These are phyloP conservation scores for Thalpophila matura DNA, from an alignment of 2,888 invertebrate genomes.

Conservation along the genomic window DNA sequence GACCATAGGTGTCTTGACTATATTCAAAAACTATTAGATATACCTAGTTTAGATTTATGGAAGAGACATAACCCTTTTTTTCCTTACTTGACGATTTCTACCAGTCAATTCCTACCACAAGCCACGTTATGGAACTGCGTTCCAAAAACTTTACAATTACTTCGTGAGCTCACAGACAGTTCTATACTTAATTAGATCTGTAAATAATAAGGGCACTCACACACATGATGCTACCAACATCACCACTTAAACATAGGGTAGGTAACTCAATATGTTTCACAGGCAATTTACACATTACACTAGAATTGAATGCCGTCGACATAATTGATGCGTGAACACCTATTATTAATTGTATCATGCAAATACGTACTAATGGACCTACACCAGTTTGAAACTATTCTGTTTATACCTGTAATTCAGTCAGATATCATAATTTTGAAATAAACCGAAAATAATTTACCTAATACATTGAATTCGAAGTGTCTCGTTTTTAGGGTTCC, in stretches of 20 bases:
- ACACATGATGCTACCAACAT: slow-evolving; percentile 8
- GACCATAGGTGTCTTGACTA: neutral
- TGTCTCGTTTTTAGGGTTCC: too few relatives aligned
- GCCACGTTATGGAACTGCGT: too few relatives aligned
- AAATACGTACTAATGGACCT: slow-evolving; percentile 16
- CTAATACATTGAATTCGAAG: too few relatives aligned
- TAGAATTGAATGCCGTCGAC: slow-evolving; percentile 14
- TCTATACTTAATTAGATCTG: too few relatives aligned
- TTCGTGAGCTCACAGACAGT: too few relatives aligned
- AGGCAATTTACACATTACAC: slow-evolving; percentile 35
- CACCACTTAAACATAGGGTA: slow-evolving; percentile 11
- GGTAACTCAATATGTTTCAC: slow-evolving; percentile 15
- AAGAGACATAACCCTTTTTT: too few relatives aligned
- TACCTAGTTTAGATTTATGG: too few relatives aligned
- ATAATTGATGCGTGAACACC: slow-evolving; percentile 32
- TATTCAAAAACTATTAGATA: too few relatives aligned
- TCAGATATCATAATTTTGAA: neutral
- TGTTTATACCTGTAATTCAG: neutral
- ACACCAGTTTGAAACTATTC: neutral
- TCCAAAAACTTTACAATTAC: too few relatives aligned
- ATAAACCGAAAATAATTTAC: too few relatives aligned
- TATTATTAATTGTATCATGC: slow-evolving; percentile 25
- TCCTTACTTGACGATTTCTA: too few relatives aligned
- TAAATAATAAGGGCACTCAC: neutral
- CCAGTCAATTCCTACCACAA: too few relatives aligned